phyloP scores from a whole-genome alignment of 2,888 invertebrate species.

The Tiliacea aurago region DNA sequence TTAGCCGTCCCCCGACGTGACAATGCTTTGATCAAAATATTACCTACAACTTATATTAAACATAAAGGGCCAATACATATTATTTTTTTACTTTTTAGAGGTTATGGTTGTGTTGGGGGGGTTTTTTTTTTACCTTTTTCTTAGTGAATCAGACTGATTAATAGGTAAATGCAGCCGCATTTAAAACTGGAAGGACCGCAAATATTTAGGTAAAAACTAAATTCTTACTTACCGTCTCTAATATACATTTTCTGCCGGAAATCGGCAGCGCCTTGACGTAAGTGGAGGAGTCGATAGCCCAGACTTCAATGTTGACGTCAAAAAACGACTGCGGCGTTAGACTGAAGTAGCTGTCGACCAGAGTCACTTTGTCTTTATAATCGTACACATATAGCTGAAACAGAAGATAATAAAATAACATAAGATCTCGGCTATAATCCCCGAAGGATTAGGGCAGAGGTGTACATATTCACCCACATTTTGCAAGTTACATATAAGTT shows the following conservation, averaged over 20 bases:
- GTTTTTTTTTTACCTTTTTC: too few species aligned
- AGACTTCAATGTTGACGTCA: slow-evolving; percentile 78
- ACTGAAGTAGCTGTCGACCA: slow-evolving; percentile 72
- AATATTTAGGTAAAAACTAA: neutral
- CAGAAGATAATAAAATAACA: neutral
- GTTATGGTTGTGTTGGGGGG: too few species aligned
- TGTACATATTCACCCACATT: neutral
- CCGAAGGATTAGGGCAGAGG: neutral
- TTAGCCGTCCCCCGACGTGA: too few species aligned
- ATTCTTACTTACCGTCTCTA: slow-evolving; percentile 70
- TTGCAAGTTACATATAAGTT: neutral
- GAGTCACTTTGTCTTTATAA: slow-evolving; percentile 69
- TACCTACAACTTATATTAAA: too few species aligned
- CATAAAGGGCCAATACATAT: too few species aligned
- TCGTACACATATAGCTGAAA: slow-evolving; percentile 77
- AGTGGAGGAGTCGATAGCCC: slow-evolving; percentile 81
- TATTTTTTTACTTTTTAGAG: too few species aligned
- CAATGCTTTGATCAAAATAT: too few species aligned
- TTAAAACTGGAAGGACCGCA: neutral
- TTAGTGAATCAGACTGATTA: neutral
- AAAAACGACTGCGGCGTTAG: slow-evolving; percentile 72
- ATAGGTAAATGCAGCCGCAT: neutral
- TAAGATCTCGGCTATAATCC: too few species aligned
- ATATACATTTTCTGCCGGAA: slow-evolving; percentile 76
- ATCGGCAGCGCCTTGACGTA: slow-evolving; percentile 77